Base-by-base conservation (phyloP, 2,113 vertebrate genomes). In the Miniopterus natalensis region DNA sequence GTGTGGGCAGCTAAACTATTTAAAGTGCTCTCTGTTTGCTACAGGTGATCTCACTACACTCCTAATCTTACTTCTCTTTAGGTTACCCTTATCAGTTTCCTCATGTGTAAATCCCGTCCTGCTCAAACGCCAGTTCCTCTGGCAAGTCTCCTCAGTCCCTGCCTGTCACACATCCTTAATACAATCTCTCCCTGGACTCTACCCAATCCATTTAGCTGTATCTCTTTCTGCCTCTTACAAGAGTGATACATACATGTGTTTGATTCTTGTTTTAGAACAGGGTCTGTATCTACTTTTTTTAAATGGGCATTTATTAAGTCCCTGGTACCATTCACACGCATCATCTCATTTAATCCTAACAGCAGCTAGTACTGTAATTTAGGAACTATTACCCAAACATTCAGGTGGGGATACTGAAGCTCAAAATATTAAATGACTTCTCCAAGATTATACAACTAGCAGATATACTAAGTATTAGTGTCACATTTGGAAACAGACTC, bases 341-440 rank as follows among this genome's bases (percentile, higher is more conserved):
- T 66, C 47, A 81, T 68, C 42, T 83, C 47, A 79, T 63, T 55
- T 90, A 68, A 92, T 65, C 17, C 49, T 45, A 74, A 86, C 12
- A 63, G 40, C 6, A 61, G 23, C 27, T 29, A 42, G 10, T 70
- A 55, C 23, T 83, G 1, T 42, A 92, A 93, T 5, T 92, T 59
- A 80, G 68, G 84, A 47, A 31, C 25, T 87, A 47, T 74, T 93
- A 71, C 79, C 68, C 65, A 95, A 86, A 84, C 68, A 87, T 59
- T 80, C 59, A 75, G 47, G 36, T 77, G 40, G 79, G 21, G 8
- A 90, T 89, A 93, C 8, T 70, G n/a, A 84, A 75, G 17, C 3
- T 92, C 59, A 71, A 84, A 59, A n/a, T 17, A 29, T 42, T 88
- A 90, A 83, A 13, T 42, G 51, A 84, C 25, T 78, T 84, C 51